These are phyloP conservation scores for Chelonoidis abingdonii DNA, from an alignment of 2,113 vertebrate genomes.

Conservation along the genomic window DNA sequence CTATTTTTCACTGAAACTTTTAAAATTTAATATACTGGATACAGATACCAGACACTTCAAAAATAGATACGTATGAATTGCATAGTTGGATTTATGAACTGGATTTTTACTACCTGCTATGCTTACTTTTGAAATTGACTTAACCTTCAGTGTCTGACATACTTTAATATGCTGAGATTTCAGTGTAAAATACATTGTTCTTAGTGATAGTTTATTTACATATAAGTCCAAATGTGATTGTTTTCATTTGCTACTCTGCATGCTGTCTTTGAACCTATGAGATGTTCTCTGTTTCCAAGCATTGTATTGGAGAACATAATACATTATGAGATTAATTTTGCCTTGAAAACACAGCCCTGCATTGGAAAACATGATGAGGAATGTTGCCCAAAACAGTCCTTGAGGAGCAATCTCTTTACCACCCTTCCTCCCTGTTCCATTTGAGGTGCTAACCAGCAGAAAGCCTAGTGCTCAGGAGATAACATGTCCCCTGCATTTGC, in stretches of 20 bases:
- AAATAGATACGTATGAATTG: neutral
- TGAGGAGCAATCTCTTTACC: neutral
- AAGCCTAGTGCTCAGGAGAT: neutral
- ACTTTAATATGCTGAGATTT: neutral
- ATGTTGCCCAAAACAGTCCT: accelerated
- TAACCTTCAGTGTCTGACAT: neutral
- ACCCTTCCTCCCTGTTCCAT: neutral
- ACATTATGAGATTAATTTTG: neutral
- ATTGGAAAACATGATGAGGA: neutral
- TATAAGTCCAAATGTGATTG: neutral
- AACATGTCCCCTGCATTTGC: neutral
- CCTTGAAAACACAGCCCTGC: neutral
- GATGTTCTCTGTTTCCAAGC: neutral
- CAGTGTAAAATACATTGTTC: neutral
- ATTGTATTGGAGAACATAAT: neutral
- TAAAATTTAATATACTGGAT: neutral
- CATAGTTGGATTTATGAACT: neutral
- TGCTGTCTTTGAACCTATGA: neutral
- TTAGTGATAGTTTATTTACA: neutral
- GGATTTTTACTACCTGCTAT: neutral
- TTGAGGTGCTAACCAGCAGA: neutral
- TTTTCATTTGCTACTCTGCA: neutral
- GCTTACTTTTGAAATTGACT: neutral
- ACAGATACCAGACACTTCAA: neutral
- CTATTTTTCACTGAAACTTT: neutral